phyloP scores from a whole-genome alignment of 2,888 invertebrate species.

The Eilema caniola region DNA sequence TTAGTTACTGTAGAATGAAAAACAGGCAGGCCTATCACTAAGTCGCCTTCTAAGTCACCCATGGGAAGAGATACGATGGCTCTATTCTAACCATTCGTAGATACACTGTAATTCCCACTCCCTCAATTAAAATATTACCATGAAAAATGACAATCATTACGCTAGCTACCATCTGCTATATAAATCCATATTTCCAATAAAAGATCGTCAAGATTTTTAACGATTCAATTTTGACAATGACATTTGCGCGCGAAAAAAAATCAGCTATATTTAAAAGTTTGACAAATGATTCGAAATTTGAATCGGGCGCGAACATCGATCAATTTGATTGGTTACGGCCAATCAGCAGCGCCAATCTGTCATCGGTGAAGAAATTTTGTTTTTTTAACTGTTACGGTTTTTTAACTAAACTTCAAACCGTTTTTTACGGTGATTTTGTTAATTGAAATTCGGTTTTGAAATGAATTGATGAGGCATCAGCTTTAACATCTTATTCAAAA shows the following conservation, averaged over 20 bases:
- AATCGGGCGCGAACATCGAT: constrained; percentile 72
- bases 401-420: constrained; percentile 24
- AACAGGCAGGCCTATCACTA: too few relatives aligned
- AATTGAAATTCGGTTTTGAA: constrained; percentile 25
- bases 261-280: constrained; percentile 71
- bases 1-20: too few relatives aligned
- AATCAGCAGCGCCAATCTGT: constrained; percentile 75
- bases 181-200: constrained; percentile 29
- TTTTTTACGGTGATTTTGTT: constrained; percentile 30
- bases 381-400: constrained; percentile 20
- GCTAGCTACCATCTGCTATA: constrained; percentile 34
- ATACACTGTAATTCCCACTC: too few relatives aligned
- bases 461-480: not conserved
- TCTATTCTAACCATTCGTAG: too few relatives aligned
- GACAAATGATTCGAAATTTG: constrained; percentile 78
- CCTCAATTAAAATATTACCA: constrained; percentile 10
- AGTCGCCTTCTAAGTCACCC: too few relatives aligned
- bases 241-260: constrained; percentile 44
- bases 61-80: too few relatives aligned
- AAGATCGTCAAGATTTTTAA: constrained; percentile 52
- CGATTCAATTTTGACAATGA: constrained; percentile 57
- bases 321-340: constrained; percentile 79
- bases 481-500: not conserved
- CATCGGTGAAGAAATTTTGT: constrained; percentile 63
- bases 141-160: constrained; percentile 40